phyloP scores from a whole-genome alignment of 2,797 vertebrate species.

The Lacerta agilis region DNA sequence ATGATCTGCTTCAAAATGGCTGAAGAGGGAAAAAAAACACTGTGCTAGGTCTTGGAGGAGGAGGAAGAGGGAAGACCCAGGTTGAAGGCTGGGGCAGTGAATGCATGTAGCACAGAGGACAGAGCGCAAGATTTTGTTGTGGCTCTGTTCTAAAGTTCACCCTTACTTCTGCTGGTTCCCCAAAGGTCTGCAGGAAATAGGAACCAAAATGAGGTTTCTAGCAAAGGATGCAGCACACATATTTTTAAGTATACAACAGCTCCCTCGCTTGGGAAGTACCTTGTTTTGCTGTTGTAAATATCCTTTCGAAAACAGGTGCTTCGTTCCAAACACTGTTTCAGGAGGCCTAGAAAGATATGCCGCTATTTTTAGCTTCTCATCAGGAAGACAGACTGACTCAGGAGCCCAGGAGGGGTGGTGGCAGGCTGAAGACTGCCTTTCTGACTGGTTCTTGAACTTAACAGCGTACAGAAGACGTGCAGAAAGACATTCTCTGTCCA shows the following conservation, averaged over 20 bases:
- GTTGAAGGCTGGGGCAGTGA: too few species aligned
- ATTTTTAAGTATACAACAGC: accelerated
- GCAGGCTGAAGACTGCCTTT: conserved; percentile 23
- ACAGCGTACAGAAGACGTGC: neutral
- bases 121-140: neutral
- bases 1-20: neutral
- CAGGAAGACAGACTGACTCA: neutral
- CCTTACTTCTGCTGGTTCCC: neutral
- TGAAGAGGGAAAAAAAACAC: neutral
- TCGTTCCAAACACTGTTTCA: neutral
- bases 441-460: conserved; percentile 16
- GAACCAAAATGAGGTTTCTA: neutral
- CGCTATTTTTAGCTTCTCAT: neutral
- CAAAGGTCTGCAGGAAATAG: accelerated
- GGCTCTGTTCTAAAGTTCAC: neutral
- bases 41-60: neutral
- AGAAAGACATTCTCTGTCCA: neutral
- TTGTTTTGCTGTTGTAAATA: neutral
- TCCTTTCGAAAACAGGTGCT: neutral
- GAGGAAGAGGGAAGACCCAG: neutral
- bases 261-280: neutral
- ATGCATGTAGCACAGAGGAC: neutral
- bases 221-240: neutral
- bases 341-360: neutral
- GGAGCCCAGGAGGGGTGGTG: neutral